These are phyloP conservation scores for Hypolimnas misippus DNA, from an alignment of 2,888 invertebrate genomes.

Conservation along the genomic window DNA sequence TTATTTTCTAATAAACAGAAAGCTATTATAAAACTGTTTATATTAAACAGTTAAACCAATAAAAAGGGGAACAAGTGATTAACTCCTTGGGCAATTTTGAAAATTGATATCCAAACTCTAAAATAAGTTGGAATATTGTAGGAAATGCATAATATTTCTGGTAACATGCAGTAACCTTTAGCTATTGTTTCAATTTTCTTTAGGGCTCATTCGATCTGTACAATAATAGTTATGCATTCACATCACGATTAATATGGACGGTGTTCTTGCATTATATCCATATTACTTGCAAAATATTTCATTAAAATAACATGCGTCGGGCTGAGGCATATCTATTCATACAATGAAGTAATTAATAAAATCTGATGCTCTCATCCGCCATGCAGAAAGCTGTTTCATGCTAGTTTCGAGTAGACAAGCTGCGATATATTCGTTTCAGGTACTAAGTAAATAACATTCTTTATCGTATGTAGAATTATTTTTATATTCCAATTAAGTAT, in stretches of 20 bases:
- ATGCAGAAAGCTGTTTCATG: conserved; percentile 83
- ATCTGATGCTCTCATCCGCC: conserved; percentile 78
- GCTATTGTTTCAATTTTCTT: conserved; percentile 60
- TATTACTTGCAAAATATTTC: conserved; percentile 63
- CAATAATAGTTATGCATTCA: conserved; percentile 22
- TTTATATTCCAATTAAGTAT: not conserved
- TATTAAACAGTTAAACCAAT: conserved; percentile 10
- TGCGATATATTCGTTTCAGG: conserved; percentile 31
- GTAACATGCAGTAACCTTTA: conserved; percentile 79
- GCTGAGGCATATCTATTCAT: conserved; percentile 80
- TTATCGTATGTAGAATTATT: not conserved
- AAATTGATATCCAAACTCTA: conserved; percentile 59
- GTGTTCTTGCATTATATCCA: conserved; percentile 46
- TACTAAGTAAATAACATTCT: conserved; percentile 9
- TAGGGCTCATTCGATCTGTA: conserved; percentile 33
- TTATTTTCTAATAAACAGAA: conserved; percentile 12
- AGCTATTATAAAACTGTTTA: conserved; percentile 21
- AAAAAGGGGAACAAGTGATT: conserved; percentile 16
- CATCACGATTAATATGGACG: conserved; percentile 24
- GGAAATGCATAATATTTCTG: conserved; percentile 68
- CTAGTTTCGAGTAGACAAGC: conserved; percentile 66
- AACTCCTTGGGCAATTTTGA: conserved; percentile 39
- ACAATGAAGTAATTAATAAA: conserved; percentile 72
- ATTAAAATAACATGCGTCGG: conserved; percentile 78
- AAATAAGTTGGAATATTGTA: conserved; percentile 52